A percentile compares a stretch with the other conserved stretches of the same genome.
phyloP scores from a whole-genome alignment of 1,140 invertebrate species.

The Drepana arcuata region DNA sequence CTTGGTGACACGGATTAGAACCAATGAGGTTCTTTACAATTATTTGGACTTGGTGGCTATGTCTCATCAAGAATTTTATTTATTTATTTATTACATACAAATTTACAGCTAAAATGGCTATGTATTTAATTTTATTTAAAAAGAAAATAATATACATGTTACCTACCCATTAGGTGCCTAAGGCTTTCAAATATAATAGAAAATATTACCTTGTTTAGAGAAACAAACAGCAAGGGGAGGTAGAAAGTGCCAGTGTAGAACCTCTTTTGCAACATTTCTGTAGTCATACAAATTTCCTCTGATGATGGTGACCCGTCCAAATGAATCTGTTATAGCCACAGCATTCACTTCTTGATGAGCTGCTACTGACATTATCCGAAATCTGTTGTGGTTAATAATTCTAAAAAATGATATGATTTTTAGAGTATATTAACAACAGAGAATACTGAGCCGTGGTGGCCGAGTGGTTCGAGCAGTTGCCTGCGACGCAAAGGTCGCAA shows the following conservation, averaged over 20 bases:
- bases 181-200: background rate
- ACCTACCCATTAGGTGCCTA: no score
- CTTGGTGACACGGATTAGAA: no score
- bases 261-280: conserved; percentile 35
- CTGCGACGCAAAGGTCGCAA: no score
- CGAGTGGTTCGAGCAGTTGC: no score
- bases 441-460: no score
- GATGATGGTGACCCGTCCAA: conserved; percentile 44
- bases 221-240: conserved; percentile 51
- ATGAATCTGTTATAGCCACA: conserved; percentile 44
- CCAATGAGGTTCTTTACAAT: no score
- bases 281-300: conserved; percentile 43
- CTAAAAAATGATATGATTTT: conserved; percentile 20
- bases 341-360: conserved; percentile 35
- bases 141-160: no score
- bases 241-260: conserved; percentile 65
- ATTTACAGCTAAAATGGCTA: no score
- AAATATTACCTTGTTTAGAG: conserved; percentile 55
- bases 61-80: no score
- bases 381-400: conserved; percentile 32
- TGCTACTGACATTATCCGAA: conserved; percentile 42
- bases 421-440: conserved; percentile 2
- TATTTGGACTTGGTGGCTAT: no score
- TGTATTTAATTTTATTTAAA: no score
- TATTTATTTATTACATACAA: no score